Evolutionary conservation across 2,888 invertebrate genomes (phyloP).

Genomic region (Rapana venosa): DNA sequence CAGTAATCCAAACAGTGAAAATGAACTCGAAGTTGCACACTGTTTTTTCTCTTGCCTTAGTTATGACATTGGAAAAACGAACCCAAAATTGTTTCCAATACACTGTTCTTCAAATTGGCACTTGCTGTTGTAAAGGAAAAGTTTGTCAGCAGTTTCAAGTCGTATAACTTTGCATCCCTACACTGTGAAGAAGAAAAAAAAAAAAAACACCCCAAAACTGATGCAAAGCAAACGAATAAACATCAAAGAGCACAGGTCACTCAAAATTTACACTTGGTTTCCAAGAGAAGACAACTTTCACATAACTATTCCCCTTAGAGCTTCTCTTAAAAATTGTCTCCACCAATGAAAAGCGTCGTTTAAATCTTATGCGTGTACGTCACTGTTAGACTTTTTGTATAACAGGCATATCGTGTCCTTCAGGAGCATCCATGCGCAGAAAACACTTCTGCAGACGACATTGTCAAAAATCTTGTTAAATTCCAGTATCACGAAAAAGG

Average conservation of each 20-base stretch:
- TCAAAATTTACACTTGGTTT: not conserved
- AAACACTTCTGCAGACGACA: not conserved
- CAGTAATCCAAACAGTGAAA: too few species aligned
- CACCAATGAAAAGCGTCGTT: not conserved
- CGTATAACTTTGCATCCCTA: not conserved
- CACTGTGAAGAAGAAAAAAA: not conserved
- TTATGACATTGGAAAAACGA: too few species aligned
- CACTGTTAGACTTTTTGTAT: not conserved
- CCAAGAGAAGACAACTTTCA: not conserved
- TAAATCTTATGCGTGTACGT: not conserved
- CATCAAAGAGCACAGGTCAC: not conserved
- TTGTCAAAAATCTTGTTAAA: not conserved
- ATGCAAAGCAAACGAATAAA: not conserved
- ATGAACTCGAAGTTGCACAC: too few species aligned
- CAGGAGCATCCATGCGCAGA: not conserved
- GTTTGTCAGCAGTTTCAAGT: too few species aligned
- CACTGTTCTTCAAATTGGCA: too few species aligned
- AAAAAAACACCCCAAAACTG: not conserved
- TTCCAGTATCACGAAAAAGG: not conserved
- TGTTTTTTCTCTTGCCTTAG: too few species aligned
- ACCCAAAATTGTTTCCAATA: too few species aligned
- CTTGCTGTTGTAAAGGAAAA: too few species aligned
- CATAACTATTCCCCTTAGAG: not conserved
- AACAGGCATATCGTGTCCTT: not conserved
- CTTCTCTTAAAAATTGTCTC: not conserved